Evolutionary conservation across 2,113 vertebrate species (phyloP).

Genomic region (Pheucticus melanocephalus): DNA sequence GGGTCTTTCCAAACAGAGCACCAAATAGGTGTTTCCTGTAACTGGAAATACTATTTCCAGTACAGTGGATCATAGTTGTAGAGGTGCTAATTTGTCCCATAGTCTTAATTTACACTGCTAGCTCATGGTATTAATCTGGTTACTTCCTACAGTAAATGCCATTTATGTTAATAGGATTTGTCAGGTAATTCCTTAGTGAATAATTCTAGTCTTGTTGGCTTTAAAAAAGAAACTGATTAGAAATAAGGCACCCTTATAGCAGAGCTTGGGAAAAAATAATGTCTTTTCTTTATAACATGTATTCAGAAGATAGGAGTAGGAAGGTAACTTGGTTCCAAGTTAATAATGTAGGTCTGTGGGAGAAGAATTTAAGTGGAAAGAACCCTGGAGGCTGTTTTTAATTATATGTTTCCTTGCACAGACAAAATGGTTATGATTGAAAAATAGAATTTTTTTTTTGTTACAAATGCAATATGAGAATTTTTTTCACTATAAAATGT

Average conservation of each 20-base stretch:
- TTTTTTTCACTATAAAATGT: neutral
- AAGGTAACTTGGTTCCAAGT: neutral
- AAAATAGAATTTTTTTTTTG: neutral
- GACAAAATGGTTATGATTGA: neutral
- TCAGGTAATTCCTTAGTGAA: neutral
- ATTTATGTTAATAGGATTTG: conserved; percentile 25
- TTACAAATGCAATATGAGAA: neutral
- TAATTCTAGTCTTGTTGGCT: neutral
- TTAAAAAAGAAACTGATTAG: neutral
- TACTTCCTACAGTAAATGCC: neutral
- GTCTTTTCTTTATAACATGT: neutral
- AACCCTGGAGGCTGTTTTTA: neutral
- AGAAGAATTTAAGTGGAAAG: neutral
- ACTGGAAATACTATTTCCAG: neutral
- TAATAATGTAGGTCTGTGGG: neutral
- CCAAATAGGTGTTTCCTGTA: neutral
- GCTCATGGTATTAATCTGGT: neutral
- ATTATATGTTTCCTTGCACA: neutral
- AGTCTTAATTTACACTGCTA: neutral
- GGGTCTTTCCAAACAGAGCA: neutral
- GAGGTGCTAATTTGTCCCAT: neutral
- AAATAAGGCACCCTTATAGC: neutral
- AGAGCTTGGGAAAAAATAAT: neutral
- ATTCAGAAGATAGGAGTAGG: neutral
- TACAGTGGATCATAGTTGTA: neutral